Base-by-base conservation (phyloP, 2,113 vertebrate species). In the Anolis carolinensis region DNA sequence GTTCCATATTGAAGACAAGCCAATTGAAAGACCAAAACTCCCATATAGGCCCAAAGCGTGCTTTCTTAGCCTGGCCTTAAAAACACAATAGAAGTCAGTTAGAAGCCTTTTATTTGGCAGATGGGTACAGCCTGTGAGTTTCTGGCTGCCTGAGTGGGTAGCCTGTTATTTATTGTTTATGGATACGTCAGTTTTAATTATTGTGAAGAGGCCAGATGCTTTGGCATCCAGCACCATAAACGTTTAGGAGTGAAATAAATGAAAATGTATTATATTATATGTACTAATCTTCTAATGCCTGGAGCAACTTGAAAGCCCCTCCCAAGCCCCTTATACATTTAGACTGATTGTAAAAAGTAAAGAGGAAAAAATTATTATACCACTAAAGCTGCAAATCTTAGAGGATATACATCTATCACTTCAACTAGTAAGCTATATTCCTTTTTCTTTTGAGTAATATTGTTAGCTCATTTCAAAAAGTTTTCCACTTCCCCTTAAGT, bases 401-500 rank as follows among this genome's bases (percentile, higher is more conserved):
- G 7, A 86, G n/a, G 16, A 4, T 81, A 81, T 52, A 73, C 39
- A 89, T 93, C 88, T 48, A 68, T 90, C 90, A 91, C 90, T 87
- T 91, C 82, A 89, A 93, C 91, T 87, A 93, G 89, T 92, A 94
- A 93, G 91, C 93, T 90, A 89, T 93, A 92, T 93, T 93, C 55
- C n/a, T 91, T 86, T 88, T 93, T 93, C 89, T 93, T 67, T 72
- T 23, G 86, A 75, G 89, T 91, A 96, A 91, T 55, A 94, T 90
- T 7, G 82, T 92, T 94, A 91, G 91, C 86, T 95, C 92, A 93
- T 96, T 96, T 96, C 95, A 96, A 94, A 96, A 95, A 95, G 92
- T 96, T 95, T 96, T 95, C 96, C 95, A 95, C 95, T 96, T 93
- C 91, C 94, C 93, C 88, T 90, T 97, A 96, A 97, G 92, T 94